Evolutionary conservation across 2,113 vertebrate species (phyloP), one percentile per base, ranked within the genome.

Genomic region (Nibea coibor): DNA sequence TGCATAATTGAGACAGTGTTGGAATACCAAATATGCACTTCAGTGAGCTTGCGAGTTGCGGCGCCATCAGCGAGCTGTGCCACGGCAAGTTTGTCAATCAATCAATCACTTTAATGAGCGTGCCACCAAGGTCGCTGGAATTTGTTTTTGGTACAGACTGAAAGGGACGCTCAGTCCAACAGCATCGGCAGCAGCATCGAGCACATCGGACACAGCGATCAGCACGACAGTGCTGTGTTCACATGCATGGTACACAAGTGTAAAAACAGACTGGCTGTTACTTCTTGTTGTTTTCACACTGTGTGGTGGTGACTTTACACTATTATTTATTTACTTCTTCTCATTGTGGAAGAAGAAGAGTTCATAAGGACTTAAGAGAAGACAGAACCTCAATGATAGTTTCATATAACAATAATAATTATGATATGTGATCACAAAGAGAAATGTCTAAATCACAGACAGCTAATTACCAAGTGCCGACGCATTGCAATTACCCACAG

Each of bases 1-100:
- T 67, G 58, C 79, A 78, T 88, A 84, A 86, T 76, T 71, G 64
- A 89, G 83, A 85, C 83, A 3, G 31, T 0, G 24, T 10, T 45
- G 10, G 87, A 90, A 92, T 88, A 92, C 71, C 71, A 75, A 80
- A 75, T 88, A 11, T 82, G 66, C 79, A 80, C 75, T 88, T 78
- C 57, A 81, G 82, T 24, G 69, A 76, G 58, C 63, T 48, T 70
- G 71, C 22, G 22, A 19, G 14, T 39, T 1, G 11, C 15, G 2
- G 24, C 3, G 24, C 24, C n/a, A 43, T 72, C 64, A 64, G 68
- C 45, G 65, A 68, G 74, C 82, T 80, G 71, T 16, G 51, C 20
- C 24, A 31, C 3, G 66, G 10, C 45, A 67, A 79, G 62, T 63
- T 54, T 56, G 64, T 87, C 87, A 87, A 84, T 89, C 88, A 88